Conservation (phyloP, 2,797 vertebrate genomes). For the Schizopygopsis pylzovi region DNA sequence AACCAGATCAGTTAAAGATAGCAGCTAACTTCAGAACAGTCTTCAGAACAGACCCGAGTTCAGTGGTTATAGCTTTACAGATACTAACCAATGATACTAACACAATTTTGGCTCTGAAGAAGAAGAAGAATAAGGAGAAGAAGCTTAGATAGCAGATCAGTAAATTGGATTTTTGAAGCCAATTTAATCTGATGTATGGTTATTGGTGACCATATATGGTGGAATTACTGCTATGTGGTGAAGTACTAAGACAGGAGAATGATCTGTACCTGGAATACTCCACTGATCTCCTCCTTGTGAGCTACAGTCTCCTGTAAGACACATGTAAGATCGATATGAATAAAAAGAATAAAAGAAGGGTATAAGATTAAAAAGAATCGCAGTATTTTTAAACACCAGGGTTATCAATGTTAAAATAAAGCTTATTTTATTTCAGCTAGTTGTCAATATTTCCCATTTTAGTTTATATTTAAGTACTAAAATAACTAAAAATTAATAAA, state of each 20-base stretch:
- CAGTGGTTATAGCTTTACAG: no score
- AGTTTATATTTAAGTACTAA: slow-evolving; percentile 41
- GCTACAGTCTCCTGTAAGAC: slow-evolving; percentile 81
- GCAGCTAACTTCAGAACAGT: no score
- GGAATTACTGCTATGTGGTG: background rate
- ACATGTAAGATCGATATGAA: slow-evolving; percentile 65
- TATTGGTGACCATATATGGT: background rate
- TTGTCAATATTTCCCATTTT: background rate
- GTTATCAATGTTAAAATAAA: background rate
- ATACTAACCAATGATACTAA: no score
- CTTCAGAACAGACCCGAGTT: no score
- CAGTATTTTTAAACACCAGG: background rate
- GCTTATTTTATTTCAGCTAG: background rate
- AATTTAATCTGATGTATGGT: background rate
- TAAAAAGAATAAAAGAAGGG: background rate
- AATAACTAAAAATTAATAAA: slow-evolving; percentile 31
- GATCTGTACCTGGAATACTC: slow-evolving; percentile 63
- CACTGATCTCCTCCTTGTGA: slow-evolving; percentile 71
- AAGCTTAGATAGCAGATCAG: no score
- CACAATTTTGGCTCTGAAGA: no score
- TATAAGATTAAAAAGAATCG: background rate
- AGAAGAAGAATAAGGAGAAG: no score
- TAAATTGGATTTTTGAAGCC: no score
- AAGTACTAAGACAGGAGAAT: background rate
- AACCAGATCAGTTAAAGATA: no score